Percentiles rank a stretch among this genome's conserved stretches.
phyloP scores from a whole-genome alignment of 2,888 invertebrate species.

The Lasioglossum zephyrum region DNA sequence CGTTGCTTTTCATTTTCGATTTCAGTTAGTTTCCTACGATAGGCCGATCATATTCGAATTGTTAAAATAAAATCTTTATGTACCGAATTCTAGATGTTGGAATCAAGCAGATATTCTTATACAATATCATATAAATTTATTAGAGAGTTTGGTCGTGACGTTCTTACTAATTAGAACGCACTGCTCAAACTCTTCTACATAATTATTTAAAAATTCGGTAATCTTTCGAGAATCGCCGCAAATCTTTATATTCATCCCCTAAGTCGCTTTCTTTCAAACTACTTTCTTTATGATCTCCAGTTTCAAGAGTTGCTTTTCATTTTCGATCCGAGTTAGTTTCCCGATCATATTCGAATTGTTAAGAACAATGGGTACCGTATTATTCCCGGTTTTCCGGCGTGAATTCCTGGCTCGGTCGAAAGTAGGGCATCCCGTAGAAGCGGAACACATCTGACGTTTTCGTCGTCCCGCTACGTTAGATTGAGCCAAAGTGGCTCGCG shows the following conservation, averaged over 20 bases:
- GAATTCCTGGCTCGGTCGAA: conserved; percentile 41
- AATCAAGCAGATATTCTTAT: too few species aligned
- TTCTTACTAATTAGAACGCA: background rate
- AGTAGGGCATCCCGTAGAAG: conserved; percentile 60
- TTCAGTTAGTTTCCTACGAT: background rate
- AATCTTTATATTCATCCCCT: background rate
- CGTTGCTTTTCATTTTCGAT: background rate
- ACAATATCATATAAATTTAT: background rate
- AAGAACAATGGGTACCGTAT: conserved; percentile 10
- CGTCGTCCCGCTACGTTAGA: conserved; percentile 55
- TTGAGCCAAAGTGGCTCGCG: conserved; percentile 60
- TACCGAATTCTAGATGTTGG: too few species aligned
- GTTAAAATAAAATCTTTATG: too few species aligned
- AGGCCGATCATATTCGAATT: background rate
- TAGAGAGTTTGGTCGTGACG: background rate
- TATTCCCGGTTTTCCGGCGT: conserved; percentile 13
- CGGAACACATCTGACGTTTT: conserved; percentile 58
- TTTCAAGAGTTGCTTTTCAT: background rate
- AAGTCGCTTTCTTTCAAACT: background rate
- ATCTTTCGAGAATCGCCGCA: conserved; percentile 24
- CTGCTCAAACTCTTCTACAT: background rate
- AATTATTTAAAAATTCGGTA: background rate
- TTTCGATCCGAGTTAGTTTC: background rate
- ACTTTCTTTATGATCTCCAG: background rate
- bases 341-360: background rate